Percentiles rank a stretch among this genome's conserved stretches.
Evolutionary conservation across 1,140 invertebrate species (phyloP).

Genomic region (Arctopsyche grandis): DNA sequence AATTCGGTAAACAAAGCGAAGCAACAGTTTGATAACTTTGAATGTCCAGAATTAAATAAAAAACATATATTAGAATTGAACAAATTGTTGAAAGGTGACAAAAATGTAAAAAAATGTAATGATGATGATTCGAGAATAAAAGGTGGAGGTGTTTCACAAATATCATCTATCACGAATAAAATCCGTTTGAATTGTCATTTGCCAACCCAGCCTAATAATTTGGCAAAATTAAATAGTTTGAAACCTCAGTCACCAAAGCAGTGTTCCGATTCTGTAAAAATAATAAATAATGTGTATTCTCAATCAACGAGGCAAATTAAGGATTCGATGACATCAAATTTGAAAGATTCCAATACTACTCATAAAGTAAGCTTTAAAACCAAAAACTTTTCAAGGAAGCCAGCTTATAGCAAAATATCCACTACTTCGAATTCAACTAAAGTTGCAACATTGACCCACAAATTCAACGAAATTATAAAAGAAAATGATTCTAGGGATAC

Average conservation of each 20-base stretch:
- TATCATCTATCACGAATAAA: slow-evolving; percentile 51
- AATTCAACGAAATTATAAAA: slow-evolving; percentile 66
- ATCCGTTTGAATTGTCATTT: neutral
- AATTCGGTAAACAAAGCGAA: slow-evolving; percentile 14
- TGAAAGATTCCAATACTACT: slow-evolving; percentile 56
- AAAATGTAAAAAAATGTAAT: neutral
- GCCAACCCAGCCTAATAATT: neutral
- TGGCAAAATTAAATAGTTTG: too few species aligned
- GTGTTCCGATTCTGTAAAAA: neutral
- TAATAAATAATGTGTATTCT: slow-evolving; percentile 31
- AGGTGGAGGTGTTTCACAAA: slow-evolving; percentile 60
- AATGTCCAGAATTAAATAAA: slow-evolving; percentile 21
- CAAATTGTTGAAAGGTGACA: slow-evolving; percentile 1
- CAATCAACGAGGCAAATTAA: slow-evolving; percentile 49
- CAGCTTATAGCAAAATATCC: slow-evolving; percentile 60
- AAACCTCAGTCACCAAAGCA: slow-evolving; percentile 51
- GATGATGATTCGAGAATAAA: slow-evolving; percentile 64
- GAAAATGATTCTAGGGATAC: slow-evolving; percentile 61
- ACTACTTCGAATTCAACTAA: slow-evolving; percentile 64
- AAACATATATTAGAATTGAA: slow-evolving; percentile 3
- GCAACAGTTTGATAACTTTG: neutral
- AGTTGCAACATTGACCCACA: slow-evolving; percentile 67
- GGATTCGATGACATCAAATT: slow-evolving; percentile 52
- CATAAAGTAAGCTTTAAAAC: slow-evolving; percentile 67
- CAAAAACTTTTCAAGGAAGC: slow-evolving; percentile 60